Evolutionary conservation across 2,797 vertebrate genomes (phyloP).

Genomic region (Jordanella pulchra): DNA sequence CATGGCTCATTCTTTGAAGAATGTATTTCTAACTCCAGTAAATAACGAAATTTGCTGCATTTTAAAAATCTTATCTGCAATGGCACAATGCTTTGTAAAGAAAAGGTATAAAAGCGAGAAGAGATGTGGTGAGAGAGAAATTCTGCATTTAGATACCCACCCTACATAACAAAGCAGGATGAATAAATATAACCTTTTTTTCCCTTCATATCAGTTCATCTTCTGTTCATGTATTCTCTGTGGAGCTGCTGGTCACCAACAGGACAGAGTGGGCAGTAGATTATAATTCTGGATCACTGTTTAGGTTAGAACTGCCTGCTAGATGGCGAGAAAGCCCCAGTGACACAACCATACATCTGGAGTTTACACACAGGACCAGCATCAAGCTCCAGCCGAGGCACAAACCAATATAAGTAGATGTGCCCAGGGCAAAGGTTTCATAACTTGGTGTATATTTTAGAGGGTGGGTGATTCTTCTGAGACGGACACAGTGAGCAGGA

Average conservation of each 20-base stretch:
- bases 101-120: background rate
- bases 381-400: slow-evolving; percentile 22
- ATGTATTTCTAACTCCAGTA: background rate
- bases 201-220: background rate
- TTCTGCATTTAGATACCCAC: background rate
- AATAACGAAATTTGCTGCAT: background rate
- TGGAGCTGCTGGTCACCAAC: slow-evolving; percentile 21
- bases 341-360: slow-evolving; percentile 23
- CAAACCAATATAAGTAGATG: slow-evolving; percentile 16
- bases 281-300: slow-evolving; percentile 17
- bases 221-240: slow-evolving; percentile 12
- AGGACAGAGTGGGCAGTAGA: background rate
- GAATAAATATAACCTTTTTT: slow-evolving; percentile 18
- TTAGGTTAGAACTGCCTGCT: slow-evolving; percentile 18
- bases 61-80: background rate
- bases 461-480: slow-evolving; percentile 31
- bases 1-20: background rate
- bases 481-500: slow-evolving; percentile 19
- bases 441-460: slow-evolving; percentile 30
- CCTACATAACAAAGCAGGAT: background rate
- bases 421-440: slow-evolving; percentile 33
- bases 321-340: slow-evolving; percentile 13
- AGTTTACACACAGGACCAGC: slow-evolving; percentile 9
- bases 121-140: background rate
- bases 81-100: background rate